A percentile compares a stretch with the other conserved stretches of the same genome.
These are phyloP conservation scores for Meiosimyza platycephala DNA, from an alignment of 2,888 invertebrate genomes.

Conservation along the genomic window DNA sequence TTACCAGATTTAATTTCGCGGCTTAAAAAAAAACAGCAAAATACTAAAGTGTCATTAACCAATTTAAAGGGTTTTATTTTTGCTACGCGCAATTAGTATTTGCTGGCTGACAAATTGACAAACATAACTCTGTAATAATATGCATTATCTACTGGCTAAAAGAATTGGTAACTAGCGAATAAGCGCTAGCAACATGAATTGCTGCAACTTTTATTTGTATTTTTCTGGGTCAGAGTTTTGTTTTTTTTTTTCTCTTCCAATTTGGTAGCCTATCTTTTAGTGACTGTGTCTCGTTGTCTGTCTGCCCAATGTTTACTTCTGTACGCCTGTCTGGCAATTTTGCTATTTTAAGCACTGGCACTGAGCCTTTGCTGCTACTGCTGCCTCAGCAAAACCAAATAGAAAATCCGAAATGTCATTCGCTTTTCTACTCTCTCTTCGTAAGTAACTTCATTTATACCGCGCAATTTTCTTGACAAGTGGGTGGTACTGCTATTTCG, in stretches of 20 bases:
- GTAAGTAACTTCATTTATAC: neutral
- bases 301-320: neutral
- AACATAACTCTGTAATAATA: too few species aligned
- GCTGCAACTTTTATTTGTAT: neutral
- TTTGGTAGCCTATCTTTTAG: neutral
- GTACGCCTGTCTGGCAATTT: slow-evolving; percentile 21
- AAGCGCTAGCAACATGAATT: neutral
- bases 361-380: neutral
- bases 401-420: neutral
- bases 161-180: neutral
- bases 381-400: neutral
- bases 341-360: slow-evolving; percentile 26
- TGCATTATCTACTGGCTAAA: neutral
- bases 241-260: neutral
- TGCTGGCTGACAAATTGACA: too few species aligned
- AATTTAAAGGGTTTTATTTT: too few species aligned
- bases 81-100: too few species aligned
- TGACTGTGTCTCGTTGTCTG: neutral
- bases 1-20: too few species aligned
- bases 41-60: too few species aligned
- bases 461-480: neutral
- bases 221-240: neutral
- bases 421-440: neutral
- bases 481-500: neutral
- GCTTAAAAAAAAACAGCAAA: too few species aligned